Evolutionary conservation across 2,888 invertebrate species (phyloP), one percentile per base, ranked within the genome.

Genomic region (Coelogynopora nodosa): DNA sequence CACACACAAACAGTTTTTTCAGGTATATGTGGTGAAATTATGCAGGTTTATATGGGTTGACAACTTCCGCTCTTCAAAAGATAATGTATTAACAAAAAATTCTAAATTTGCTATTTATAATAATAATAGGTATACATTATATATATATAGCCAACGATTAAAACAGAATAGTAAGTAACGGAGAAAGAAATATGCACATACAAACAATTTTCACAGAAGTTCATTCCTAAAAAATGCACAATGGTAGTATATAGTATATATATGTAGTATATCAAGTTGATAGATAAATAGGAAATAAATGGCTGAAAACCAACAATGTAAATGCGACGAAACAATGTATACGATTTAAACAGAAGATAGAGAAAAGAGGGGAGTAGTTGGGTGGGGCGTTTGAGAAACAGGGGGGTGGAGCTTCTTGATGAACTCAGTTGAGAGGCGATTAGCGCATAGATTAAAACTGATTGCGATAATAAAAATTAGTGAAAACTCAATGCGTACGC

Each of bases 191-290:
- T 13, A 74, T 5, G 23, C 5, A 23, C 74, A 5, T 13, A 74
- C 5, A 74, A 5, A 74, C 23, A 74, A 74, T 74, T 74, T 74
- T 74, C 74, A 74, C 23, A 74, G 74, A 74, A 74, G 74, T 74
- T 74, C 23, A 74, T 74, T 10, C 74, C 74, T 74, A 74, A 74
- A 74, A 74, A 74, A 74, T 74, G 74, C 74, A 74, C 74, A 74
- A 74, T 74, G 74, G 74, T 74, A 13, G 18, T n/a, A n/a, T n/a
- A n/a, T n/a, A n/a, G n/a, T n/a, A n/a, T n/a, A n/a, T n/a, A n/a
- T n/a, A n/a, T n/a, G n/a, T n/a, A n/a, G n/a, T n/a, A 74, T 23
- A 74, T 10, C 2, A 23, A 13, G 27, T 5, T 49, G 5, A 26
- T 74, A 26, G 74, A 13, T 74, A 5, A 2, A 5, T 74, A 74